A percentile compares a stretch with the other conserved stretches of the same genome.
Evolutionary conservation across 2,113 vertebrate genomes (phyloP).

Genomic region (Argyrosomus japonicus): DNA sequence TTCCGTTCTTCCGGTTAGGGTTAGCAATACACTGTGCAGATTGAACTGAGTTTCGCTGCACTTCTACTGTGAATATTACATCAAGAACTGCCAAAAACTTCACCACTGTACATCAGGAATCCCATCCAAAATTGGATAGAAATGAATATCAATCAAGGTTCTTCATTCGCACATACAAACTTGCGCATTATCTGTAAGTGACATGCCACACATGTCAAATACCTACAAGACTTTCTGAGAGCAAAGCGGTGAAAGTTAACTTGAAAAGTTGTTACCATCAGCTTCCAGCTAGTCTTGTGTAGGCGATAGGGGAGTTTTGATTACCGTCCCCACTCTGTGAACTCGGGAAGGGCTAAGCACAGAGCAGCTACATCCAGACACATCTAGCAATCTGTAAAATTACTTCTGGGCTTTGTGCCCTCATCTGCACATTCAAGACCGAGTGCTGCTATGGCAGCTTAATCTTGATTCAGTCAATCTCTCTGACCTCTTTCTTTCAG

Average conservation of each 20-base stretch:
- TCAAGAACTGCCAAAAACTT: too few species aligned
- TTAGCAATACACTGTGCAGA: too few species aligned
- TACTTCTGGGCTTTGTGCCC: conserved; percentile 70
- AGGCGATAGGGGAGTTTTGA: conserved; percentile 37
- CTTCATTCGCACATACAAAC: not conserved
- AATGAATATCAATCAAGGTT: not conserved
- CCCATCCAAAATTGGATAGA: too few species aligned
- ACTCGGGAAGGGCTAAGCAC: not conserved
- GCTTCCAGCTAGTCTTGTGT: conserved; percentile 35
- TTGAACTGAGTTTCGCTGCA: too few species aligned
- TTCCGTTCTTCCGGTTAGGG: too few species aligned
- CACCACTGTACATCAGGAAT: too few species aligned
- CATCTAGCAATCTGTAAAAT: conserved; percentile 73
- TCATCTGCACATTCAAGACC: conserved; percentile 69
- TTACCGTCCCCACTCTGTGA: conserved; percentile 28
- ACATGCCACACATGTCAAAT: conserved; percentile 3
- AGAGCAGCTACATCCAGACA: conserved; percentile 37
- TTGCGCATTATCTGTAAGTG: not conserved
- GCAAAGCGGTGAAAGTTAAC: conserved; percentile 39
- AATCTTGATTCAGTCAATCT: conserved; percentile 75
- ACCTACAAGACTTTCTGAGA: not conserved
- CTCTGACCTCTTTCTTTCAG: conserved; percentile 71
- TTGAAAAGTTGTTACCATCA: conserved; percentile 47
- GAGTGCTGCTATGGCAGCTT: conserved; percentile 60
- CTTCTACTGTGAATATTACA: too few species aligned